phyloP scores from a whole-genome alignment of 1,140 invertebrate species.

The Cydia splendana region DNA sequence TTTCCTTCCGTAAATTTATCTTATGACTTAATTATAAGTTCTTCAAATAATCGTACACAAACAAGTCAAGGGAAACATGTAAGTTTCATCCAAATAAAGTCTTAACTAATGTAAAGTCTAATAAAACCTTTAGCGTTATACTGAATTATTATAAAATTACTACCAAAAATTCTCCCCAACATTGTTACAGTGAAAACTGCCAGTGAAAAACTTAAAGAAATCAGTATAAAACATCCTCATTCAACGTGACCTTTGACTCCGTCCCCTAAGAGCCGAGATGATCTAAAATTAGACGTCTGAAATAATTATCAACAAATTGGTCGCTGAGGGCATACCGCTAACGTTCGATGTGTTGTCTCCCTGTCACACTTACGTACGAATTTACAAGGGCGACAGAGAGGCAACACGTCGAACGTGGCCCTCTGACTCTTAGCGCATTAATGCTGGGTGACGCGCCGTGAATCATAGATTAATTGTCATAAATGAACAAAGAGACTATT shows the following conservation, averaged over 20 bases:
- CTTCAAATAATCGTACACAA: neutral
- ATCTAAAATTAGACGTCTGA: slow-evolving; percentile 23
- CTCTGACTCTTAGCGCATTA: slow-evolving; percentile 55
- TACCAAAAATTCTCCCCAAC: no score
- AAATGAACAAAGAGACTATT: slow-evolving; percentile 19
- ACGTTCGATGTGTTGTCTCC: no score
- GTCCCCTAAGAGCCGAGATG: neutral
- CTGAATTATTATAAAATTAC: no score
- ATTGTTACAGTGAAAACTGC: no score
- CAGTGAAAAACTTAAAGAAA: neutral
- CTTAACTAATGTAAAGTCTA: no score
- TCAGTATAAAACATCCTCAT: neutral
- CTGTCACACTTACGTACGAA: no score
- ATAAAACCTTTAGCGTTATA: no score
- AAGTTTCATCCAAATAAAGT: neutral
- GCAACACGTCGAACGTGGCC: no score
- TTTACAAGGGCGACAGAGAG: no score
- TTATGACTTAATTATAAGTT: neutral
- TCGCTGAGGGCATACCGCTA: neutral
- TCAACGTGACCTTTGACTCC: neutral
- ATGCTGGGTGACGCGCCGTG: slow-evolving; percentile 47
- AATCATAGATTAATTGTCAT: slow-evolving; percentile 64
- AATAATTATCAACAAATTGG: slow-evolving; percentile 28
- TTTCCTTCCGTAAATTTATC: neutral
- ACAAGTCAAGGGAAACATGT: neutral